These are phyloP conservation scores for Eilema depressum DNA, from an alignment of 2,888 invertebrate genomes.

Conservation along the genomic window DNA sequence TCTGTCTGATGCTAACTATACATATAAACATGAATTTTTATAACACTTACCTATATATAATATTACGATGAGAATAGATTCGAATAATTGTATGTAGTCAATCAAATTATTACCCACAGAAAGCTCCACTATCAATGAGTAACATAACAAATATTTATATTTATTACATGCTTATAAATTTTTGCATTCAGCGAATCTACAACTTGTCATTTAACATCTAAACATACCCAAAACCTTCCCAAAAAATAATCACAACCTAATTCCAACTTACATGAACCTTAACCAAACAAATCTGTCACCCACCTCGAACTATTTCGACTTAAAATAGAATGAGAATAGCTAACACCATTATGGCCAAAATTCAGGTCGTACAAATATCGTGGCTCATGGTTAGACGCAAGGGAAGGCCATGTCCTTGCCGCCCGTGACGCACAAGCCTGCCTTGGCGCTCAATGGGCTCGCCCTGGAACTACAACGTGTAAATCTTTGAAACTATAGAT, in stretches of 20 bases:
- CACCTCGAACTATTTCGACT: constrained; percentile 31
- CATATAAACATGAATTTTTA: too few species aligned
- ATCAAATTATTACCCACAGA: too few species aligned
- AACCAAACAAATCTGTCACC: constrained; percentile 15
- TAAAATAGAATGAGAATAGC: constrained; percentile 54
- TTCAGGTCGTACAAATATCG: constrained; percentile 69
- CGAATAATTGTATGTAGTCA: too few species aligned
- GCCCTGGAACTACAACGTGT: constrained; percentile 54
- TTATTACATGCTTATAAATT: too few species aligned
- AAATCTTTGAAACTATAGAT: constrained; percentile 33
- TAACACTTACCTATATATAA: too few species aligned
- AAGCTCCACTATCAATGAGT: too few species aligned
- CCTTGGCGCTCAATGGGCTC: constrained; percentile 66
- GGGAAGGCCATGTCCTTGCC: constrained; percentile 66
- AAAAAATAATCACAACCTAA: neutral
- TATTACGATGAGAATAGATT: too few species aligned
- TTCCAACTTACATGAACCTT: neutral
- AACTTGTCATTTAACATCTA: too few species aligned
- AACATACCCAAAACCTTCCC: neutral
- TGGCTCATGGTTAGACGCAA: constrained; percentile 33
- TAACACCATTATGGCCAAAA: constrained; percentile 63
- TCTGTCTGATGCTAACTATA: too few species aligned
- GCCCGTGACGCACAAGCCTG: constrained; percentile 69
- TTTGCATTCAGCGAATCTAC: too few species aligned
- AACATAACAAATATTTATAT: too few species aligned